phyloP scores from a whole-genome alignment of 1,140 invertebrate species.

The Apis florea region DNA sequence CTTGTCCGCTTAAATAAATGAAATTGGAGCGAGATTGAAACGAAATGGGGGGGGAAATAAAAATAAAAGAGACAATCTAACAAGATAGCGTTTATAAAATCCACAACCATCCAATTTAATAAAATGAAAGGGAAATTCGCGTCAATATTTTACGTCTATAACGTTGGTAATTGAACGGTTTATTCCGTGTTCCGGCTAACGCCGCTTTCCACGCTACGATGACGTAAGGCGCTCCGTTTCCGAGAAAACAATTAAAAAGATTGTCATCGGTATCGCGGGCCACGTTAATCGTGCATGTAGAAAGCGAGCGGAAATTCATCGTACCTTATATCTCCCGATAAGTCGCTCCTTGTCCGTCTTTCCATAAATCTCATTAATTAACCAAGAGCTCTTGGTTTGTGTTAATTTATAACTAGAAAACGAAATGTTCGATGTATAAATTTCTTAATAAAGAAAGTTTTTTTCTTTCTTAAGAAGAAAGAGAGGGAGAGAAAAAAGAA shows the following conservation, averaged over 20 bases:
- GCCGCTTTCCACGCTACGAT: conserved; percentile 59
- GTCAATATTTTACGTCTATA: conserved; percentile 27
- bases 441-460: too few species aligned
- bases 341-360: conserved; percentile 39
- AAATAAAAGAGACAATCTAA: not conserved
- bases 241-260: conserved; percentile 67
- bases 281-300: conserved; percentile 59
- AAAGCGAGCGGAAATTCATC: conserved; percentile 55
- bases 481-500: too few species aligned
- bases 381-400: conserved; percentile 33
- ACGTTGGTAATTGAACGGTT: conserved; percentile 55
- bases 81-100: not conserved
- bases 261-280: conserved; percentile 57
- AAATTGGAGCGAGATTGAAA: not conserved
- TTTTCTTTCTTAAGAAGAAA: too few species aligned
- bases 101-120: not conserved
- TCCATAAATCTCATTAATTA: conserved; percentile 60
- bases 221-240: conserved; percentile 59
- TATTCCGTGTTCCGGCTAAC: conserved; percentile 52
- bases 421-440: conserved; percentile 11
- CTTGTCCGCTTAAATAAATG: not conserved
- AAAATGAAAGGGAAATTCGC: conserved; percentile 4
- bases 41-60: not conserved
- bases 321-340: conserved; percentile 60
- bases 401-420: conserved; percentile 34